These are phyloP conservation scores for Drosophila kepulauana DNA, from an alignment of 1,140 invertebrate species.

Conservation along the genomic window DNA sequence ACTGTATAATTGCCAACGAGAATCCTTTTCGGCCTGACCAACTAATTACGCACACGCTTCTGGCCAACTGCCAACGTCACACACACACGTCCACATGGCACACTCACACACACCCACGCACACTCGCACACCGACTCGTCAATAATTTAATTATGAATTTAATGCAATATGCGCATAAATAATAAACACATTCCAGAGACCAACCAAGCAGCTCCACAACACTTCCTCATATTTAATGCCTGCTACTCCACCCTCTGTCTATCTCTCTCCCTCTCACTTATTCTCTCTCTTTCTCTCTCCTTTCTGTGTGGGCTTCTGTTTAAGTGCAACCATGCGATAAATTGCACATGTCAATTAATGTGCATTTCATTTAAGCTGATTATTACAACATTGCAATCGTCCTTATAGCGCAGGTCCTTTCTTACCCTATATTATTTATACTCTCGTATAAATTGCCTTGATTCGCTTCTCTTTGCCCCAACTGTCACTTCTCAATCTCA, in stretches of 20 bases:
- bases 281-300: background rate
- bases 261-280: background rate
- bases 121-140: constrained; percentile 1
- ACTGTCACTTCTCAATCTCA: constrained; percentile 1
- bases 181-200: constrained; percentile 40
- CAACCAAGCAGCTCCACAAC: too few relatives aligned
- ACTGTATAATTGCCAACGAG: constrained; percentile 1
- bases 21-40: background rate
- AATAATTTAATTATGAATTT: constrained; percentile 70
- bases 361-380: constrained; percentile 26
- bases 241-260: background rate
- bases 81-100: background rate
- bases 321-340: constrained; percentile 57
- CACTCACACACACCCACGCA: background rate
- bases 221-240: background rate
- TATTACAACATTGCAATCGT: constrained; percentile 1
- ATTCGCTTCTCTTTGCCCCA: background rate
- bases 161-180: constrained; percentile 74
- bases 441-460: background rate
- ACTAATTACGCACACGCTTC: constrained; percentile 16
- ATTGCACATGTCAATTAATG: constrained; percentile 45
- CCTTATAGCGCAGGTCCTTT: background rate
- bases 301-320: constrained; percentile 20
- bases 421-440: background rate
- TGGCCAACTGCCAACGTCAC: constrained; percentile 9